These are phyloP conservation scores for Coecobrya sp. DNA, from an alignment of 2,888 invertebrate genomes.

Conservation along the genomic window DNA sequence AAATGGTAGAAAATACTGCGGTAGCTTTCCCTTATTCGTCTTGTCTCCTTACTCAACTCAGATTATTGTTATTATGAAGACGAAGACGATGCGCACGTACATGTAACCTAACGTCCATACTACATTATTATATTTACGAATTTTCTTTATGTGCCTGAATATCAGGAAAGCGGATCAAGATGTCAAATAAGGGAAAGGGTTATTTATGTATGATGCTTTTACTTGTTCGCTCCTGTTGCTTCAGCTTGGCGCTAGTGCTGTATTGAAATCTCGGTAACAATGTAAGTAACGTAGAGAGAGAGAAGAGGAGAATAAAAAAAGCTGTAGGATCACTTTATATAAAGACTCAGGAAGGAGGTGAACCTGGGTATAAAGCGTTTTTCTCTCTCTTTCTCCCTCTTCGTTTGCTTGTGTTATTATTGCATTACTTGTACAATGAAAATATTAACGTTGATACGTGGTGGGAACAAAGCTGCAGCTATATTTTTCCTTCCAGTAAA, in stretches of 20 bases:
- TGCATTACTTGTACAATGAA: too few species aligned
- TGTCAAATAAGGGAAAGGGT: conserved; percentile 30
- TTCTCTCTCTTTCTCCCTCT: too few species aligned
- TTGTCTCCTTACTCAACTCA: not conserved
- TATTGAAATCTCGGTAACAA: not conserved
- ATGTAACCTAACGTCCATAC: not conserved
- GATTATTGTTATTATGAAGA: conserved; percentile 9
- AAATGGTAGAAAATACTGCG: conserved; percentile 14
- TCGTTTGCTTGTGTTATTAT: too few species aligned
- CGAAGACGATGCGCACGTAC: not conserved
- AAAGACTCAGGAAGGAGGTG: not conserved
- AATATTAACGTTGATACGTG: too few species aligned
- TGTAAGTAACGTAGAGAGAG: not conserved
- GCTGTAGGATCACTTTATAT: not conserved
- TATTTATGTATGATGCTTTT: conserved; percentile 51
- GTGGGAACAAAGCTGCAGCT: too few species aligned
- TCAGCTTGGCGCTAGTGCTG: not conserved
- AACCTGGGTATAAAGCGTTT: not conserved
- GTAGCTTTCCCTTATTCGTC: conserved; percentile 17
- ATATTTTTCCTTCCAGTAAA: too few species aligned
- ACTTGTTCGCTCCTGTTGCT: conserved; percentile 16
- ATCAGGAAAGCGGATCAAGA: conserved; percentile 49
- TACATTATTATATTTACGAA: not conserved
- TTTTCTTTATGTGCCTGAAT: not conserved
- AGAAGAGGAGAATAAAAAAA: not conserved